Base-by-base conservation (phyloP, 1,140 invertebrate genomes). In the Macrocentrus cingulum region DNA sequence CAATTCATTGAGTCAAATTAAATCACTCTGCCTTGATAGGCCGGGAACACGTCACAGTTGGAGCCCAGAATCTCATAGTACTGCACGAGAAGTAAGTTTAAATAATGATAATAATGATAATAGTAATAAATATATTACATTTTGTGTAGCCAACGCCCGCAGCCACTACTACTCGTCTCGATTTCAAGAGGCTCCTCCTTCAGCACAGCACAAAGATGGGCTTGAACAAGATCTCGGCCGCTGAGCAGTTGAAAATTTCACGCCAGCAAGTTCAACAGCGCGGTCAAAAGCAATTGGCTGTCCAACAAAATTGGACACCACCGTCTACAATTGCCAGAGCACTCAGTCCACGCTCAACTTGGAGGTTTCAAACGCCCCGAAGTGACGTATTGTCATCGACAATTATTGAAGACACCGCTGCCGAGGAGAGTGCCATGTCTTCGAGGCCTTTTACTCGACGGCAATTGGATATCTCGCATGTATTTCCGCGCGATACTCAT, bases 311-410 rank as follows among this genome's bases (percentile, higher is more conserved):
- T 89, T 23, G 86, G 86, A n/a, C n/a, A n/a, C n/a, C n/a, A n/a
- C 0, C 86, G 84, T 66, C n/a, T n/a, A n/a, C 83, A 86, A 80
- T 83, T 74, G 85, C 87, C 72, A 84, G 88, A 53, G 76, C 88
- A n/a, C 72, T 86, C 16, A 88, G 86, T 50, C 87, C 87, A 0
- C 83, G 87, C 50, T 87, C 87, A 1, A 82, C 83, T 11, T 89
- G 88, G 87, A 79, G 87, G 52, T 88, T 88, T 61, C 82, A 86
- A 18, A 88, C 85, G 63, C 87, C 88, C 2, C 79, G 89, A 64
- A 90, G 88, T 7, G 88, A 92, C 66, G 90, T 92, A 15, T 83
- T 93, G 60, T 91, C 90, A 9, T 90, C 89, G 5, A 90, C 90
- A 42, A 94, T 94, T 71, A 85, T 86, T n/a, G 91, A 94, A 80